Evolutionary conservation across 2,113 vertebrate species (phyloP), one percentile per base, ranked within the genome.

Genomic region (Pongo abelii): DNA sequence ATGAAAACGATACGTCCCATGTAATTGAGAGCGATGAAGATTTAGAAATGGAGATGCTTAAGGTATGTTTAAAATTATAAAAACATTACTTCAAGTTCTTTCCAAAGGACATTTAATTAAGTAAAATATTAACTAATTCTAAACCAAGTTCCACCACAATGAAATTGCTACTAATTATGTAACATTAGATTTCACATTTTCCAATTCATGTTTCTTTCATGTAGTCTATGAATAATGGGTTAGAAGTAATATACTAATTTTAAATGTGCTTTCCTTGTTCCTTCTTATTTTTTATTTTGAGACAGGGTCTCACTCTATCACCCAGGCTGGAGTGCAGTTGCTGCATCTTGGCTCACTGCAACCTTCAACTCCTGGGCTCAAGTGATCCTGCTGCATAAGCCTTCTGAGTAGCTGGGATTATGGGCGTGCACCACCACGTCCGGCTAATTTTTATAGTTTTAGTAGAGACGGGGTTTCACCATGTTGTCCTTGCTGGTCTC

Each of bases 21-120:
- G 78, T 98, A 86, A 99, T 99, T 94, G 99, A 99, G 97, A 99
- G 98, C 64, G 99, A 99, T 98, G 99, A 99, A 96, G 99, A 99
- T 61, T 98, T 99, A 97, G 99, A 99, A 97, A 98, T 97, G 97
- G 99, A 99, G 96, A 99, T 99, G 99, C 95, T 99, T 64, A 97
- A 98, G 97, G 98, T 98, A 97, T 32, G 93, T 96, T 97, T 74
- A 86, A 86, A 91, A 59, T 74, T 46, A 70, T 20, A 7, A 32
- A 80, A 93, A 94, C 90, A 1, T 87, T 85, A 94, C n/a, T 91
- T 93, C 48, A 84, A 38, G 27, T 96, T 93, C 50, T 89, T 96
- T 94, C 40, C 32, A 86, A 81, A 84, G 25, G 18, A 69, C 30
- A 50, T 64, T 87, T 93, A 80, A 40, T 67, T 78, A 86, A 83